Conservation (phyloP, 1,140 invertebrate species). For the Coboldia fuscipes region DNA sequence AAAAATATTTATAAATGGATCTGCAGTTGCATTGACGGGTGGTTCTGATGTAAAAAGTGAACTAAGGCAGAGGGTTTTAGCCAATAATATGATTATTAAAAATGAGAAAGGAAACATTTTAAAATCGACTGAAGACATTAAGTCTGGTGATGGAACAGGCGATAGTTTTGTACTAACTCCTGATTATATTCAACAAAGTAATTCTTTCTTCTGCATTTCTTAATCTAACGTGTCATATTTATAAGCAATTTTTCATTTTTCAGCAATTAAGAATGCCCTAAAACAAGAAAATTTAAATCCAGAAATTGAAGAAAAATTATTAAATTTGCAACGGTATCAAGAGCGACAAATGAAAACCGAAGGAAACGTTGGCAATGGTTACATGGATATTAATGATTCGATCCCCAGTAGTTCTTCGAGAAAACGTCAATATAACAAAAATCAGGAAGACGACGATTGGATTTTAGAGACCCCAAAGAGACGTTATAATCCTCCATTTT, state of each 20-base stretch:
- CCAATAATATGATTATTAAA: constrained; percentile 6
- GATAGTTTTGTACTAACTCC: constrained; percentile 56
- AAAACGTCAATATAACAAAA: constrained; percentile 11
- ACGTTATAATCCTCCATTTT: too few relatives aligned
- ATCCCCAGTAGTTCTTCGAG: not conserved
- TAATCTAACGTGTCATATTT: not conserved
- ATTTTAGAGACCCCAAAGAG: constrained; percentile 28
- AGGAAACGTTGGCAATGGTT: constrained; percentile 6
- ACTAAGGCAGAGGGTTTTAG: constrained; percentile 3
- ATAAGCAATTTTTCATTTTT: constrained; percentile 7
- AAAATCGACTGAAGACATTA: constrained; percentile 12
- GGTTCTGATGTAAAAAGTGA: constrained; percentile 2
- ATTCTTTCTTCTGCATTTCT: constrained; percentile 14
- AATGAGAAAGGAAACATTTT: constrained; percentile 5
- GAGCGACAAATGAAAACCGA: constrained; percentile 47
- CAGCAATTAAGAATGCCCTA: constrained; percentile 61
- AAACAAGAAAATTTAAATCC: constrained; percentile 76
- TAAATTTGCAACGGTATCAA: constrained; percentile 71
- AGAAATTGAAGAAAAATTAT: constrained; percentile 78
- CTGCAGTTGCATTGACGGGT: too few relatives aligned
- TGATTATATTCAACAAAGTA: constrained; percentile 76
- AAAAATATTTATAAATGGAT: not conserved
- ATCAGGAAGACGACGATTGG: constrained; percentile 31
- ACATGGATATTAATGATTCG: constrained; percentile 4
- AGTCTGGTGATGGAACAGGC: constrained; percentile 19